Conservation (phyloP, 2,113 vertebrate genomes). For the Trichechus manatus region DNA sequence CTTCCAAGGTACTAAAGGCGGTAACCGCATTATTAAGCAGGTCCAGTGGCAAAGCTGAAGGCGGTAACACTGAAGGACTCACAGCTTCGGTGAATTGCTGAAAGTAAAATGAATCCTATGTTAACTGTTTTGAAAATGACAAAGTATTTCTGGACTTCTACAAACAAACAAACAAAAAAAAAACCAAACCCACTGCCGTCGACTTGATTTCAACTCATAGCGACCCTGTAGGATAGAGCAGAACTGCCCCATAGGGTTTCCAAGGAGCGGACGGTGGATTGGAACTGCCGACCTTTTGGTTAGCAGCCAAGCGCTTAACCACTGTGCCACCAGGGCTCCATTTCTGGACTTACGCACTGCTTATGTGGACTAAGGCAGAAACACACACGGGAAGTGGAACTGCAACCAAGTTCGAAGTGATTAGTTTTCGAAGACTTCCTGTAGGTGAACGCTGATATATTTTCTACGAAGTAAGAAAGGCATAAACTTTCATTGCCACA, state of each 20-base stretch:
- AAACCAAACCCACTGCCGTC: too few species aligned
- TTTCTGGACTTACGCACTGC: background rate
- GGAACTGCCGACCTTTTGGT: too few species aligned
- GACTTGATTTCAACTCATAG: too few species aligned
- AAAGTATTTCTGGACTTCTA: background rate
- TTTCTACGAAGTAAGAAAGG: background rate
- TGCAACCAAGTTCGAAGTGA: background rate
- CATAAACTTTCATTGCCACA: background rate
- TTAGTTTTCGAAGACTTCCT: background rate
- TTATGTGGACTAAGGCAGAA: background rate
- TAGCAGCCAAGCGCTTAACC: too few species aligned
- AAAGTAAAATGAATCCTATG: slow-evolving; percentile 80
- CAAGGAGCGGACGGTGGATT: too few species aligned
- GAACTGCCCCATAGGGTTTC: too few species aligned
- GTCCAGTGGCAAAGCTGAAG: slow-evolving; percentile 91
- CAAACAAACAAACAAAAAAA: too few species aligned
- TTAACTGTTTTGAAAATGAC: slow-evolving; percentile 20
- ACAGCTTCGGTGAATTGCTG: slow-evolving; percentile 90
- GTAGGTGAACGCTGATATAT: background rate
- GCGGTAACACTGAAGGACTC: slow-evolving; percentile 86
- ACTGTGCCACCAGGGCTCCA: too few species aligned
- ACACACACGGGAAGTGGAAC: background rate
- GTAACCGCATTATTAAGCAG: slow-evolving; percentile 92
- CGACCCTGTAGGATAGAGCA: too few species aligned
- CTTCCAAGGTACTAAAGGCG: slow-evolving; percentile 94